A percentile compares a stretch with the other conserved stretches of the same genome.
Conservation (phyloP, 2,113 vertebrate species). For the Paratilapia polleni region DNA sequence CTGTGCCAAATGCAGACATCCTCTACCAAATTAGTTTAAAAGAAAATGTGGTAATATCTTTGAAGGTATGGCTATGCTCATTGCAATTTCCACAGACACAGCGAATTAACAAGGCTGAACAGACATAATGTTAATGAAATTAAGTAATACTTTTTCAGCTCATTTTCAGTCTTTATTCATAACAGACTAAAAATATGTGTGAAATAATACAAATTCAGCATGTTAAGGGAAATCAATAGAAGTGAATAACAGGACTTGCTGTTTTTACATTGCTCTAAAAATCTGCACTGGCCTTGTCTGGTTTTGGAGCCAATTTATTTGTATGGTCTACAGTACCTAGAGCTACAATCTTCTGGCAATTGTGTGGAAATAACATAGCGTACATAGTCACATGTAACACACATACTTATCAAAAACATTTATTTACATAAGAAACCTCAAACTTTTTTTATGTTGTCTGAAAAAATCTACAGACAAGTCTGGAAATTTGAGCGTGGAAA, state of each 20-base stretch:
- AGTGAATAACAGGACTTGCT: accelerated
- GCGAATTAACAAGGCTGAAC: neutral
- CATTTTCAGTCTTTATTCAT: neutral
- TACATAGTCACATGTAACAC: neutral
- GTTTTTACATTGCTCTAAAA: neutral
- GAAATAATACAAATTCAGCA: neutral
- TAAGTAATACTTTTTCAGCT: neutral
- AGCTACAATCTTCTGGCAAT: neutral
- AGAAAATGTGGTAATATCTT: neutral
- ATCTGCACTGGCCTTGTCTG: neutral
- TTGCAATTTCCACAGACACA: neutral
- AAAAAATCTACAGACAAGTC: neutral
- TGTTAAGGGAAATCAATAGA: neutral
- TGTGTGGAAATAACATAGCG: neutral
- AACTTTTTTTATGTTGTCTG: neutral
- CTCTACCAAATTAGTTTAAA: neutral
- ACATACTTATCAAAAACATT: neutral
- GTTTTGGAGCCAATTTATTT: accelerated
- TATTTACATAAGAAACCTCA: neutral
- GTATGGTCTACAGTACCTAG: neutral
- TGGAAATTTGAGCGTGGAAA: neutral
- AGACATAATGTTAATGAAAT: neutral
- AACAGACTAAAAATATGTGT: neutral
- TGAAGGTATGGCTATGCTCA: neutral
- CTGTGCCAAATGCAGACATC: neutral